Percentiles rank a stretch among this genome's conserved stretches.
Evolutionary conservation across 1,140 invertebrate species (phyloP).

Genomic region (Bactericera cockerelli): DNA sequence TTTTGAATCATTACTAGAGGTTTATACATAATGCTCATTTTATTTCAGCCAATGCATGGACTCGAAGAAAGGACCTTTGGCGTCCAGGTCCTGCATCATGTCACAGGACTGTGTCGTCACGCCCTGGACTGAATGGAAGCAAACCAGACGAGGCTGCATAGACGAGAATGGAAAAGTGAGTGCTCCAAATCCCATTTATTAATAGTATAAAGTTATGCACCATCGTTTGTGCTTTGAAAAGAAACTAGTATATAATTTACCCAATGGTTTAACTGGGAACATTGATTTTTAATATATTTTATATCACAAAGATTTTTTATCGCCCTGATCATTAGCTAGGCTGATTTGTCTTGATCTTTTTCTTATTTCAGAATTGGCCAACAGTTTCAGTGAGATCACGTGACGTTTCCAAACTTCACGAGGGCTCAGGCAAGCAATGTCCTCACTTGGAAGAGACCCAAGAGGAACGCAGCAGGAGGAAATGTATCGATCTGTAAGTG

Average conservation of each 20-base stretch:
- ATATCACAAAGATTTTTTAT: too few species aligned
- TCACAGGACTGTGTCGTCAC: slow-evolving; percentile 31
- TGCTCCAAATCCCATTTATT: too few species aligned
- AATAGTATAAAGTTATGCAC: too few species aligned
- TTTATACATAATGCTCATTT: slow-evolving; percentile 10
- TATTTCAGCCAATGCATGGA: slow-evolving; percentile 22
- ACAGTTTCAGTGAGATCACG: slow-evolving; percentile 30
- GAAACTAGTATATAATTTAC: too few species aligned
- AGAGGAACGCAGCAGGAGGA: slow-evolving; percentile 26
- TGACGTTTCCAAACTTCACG: slow-evolving; percentile 29
- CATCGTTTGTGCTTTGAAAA: too few species aligned
- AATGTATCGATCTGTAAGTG: slow-evolving; percentile 32
- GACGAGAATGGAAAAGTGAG: slow-evolving; percentile 26
- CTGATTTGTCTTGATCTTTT: too few species aligned
- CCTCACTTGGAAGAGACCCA: slow-evolving; percentile 30
- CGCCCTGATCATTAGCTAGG: too few species aligned
- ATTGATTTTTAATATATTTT: too few species aligned
- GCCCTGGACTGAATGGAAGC: slow-evolving; percentile 30
- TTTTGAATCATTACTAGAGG: too few species aligned
- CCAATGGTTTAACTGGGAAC: too few species aligned
- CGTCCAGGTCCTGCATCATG: slow-evolving; percentile 28
- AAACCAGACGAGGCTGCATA: slow-evolving; percentile 29
- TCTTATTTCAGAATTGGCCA: slow-evolving; percentile 22
- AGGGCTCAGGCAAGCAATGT: slow-evolving; percentile 32
- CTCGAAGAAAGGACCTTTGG: slow-evolving; percentile 22